Evolutionary conservation across 2,888 invertebrate genomes (phyloP).

Genomic region (Nasonovia ribisnigri): DNA sequence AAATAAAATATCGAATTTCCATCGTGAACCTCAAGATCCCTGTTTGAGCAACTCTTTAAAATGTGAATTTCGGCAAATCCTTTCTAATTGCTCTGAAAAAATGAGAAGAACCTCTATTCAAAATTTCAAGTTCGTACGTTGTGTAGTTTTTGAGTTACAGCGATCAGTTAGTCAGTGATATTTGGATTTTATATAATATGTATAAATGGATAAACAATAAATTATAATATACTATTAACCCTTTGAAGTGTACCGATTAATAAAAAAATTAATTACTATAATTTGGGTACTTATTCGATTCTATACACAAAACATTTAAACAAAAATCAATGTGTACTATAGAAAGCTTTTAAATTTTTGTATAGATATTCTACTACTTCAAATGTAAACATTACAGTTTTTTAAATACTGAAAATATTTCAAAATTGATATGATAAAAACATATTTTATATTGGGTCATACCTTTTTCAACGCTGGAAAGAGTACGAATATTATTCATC

Average conservation of each 20-base stretch:
- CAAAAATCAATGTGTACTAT: neutral
- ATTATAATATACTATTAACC: neutral
- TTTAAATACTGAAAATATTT: neutral
- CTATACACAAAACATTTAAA: neutral
- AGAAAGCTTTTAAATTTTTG: neutral
- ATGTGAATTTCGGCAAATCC: too few relatives aligned
- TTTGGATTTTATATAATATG: too few relatives aligned
- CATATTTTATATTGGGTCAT: conserved; percentile 27
- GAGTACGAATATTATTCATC: conserved; percentile 19
- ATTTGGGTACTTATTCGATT: neutral
- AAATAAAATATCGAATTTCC: too few relatives aligned
- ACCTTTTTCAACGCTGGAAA: neutral
- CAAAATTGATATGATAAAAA: neutral
- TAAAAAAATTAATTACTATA: neutral
- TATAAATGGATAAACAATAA: too few relatives aligned
- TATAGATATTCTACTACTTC: neutral
- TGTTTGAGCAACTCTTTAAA: too few relatives aligned
- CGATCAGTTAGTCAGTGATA: too few relatives aligned
- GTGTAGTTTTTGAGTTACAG: too few relatives aligned
- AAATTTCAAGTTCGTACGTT: too few relatives aligned
- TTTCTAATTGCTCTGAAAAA: too few relatives aligned
- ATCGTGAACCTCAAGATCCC: too few relatives aligned
- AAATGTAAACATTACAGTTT: neutral
- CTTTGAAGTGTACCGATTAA: neutral
- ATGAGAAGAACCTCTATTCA: too few relatives aligned